Evolutionary conservation across 2,113 vertebrate species (phyloP), one percentile per base, ranked within the genome.

Genomic region (Mus pahari): DNA sequence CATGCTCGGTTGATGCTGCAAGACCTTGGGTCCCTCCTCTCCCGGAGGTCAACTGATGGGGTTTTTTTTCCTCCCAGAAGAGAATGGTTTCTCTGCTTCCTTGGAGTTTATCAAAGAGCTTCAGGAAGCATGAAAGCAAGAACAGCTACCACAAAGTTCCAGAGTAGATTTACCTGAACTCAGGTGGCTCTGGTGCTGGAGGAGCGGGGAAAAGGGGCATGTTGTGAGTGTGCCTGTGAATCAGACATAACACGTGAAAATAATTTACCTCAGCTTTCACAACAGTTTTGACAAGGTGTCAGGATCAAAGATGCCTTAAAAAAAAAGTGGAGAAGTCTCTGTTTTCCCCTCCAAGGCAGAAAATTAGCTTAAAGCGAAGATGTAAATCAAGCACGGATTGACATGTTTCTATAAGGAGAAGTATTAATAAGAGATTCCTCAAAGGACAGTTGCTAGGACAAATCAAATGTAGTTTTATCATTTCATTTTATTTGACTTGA

Each of bases 231-330:
- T 86, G 31, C 31, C 9, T 10, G 22, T 60, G 64, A 91, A 68
- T 50, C 74, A 84, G 53, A 42, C 36, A 90, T 39, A 92, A 92
- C 75, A 88, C 12, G 1, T 12, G 74, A 90, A 95, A 95, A 97
- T 86, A 87, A 88, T 82, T 92, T 79, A 92, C 71, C 68, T 13
- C 42, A 5, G 24, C 45, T 93, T 94, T 92, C 92, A 96, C 39
- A 74, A 93, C 77, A 95, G 60, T 92, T 94, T 94, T 94, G 89
- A 95, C 92, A 94, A 96, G 94, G 16, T 86, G 48, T 95, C 94
- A 95, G 68, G 33, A 94, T 88, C 94, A 92, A 82, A 92, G 88
- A 92, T 55, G n/a, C 45, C 68, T 89, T 93, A 7, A 55, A 48
- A 48, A n/a, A 36, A 78, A 79, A 90, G 73, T 60, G 4, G 16